Base-by-base conservation (phyloP, 1,140 invertebrate genomes). In the Dryas iulia region DNA sequence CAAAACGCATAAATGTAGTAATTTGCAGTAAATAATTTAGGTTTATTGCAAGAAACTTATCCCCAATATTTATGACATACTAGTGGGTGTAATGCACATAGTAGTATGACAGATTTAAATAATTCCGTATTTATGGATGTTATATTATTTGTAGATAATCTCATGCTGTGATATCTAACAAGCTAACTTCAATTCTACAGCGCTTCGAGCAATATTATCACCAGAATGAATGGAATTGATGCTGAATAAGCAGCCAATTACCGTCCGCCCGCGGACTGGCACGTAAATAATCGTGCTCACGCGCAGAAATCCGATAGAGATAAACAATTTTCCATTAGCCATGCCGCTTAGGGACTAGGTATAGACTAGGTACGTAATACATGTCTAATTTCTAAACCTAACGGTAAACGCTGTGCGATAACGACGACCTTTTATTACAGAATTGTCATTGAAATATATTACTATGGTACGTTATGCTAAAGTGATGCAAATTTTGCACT, bases 261-360 rank as follows among this genome's bases (percentile, higher is more conserved):
- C 79, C 71, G 77, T 59, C 73, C 70, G 64, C 63, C 69, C 78
- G 74, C 73, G 78, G 81, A 79, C 77, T 72, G 71, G 78, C 81
- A 76, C 77, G 73, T 84, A 85, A 84, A 84, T 85, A 85, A 87
- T 81, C 76, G 73, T 83, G 81, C 78, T 81, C 82, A 77, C 75
- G 81, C 82, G 82, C 83, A 86, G 73, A 76, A 79, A 82, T 72
- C 54, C 66, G 81, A 81, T 86, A 81, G 74, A 80, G 76, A 86
- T 87, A 86, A 85, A 84, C 79, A 83, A 84, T 86, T 86, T 86
- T 84, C 83, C 80, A 88, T 87, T 88, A 87, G 80, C 71, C 33
- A 61, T 74, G 68, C 68, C 56, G 69, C 59, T 57, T 57, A 65
- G 24, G 58, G 64, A 52, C 68, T 71, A 74, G 61, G 69, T 18